Evolutionary conservation across 2,113 vertebrate species (phyloP).

Genomic region (Nothocercus nigrocapillus): DNA sequence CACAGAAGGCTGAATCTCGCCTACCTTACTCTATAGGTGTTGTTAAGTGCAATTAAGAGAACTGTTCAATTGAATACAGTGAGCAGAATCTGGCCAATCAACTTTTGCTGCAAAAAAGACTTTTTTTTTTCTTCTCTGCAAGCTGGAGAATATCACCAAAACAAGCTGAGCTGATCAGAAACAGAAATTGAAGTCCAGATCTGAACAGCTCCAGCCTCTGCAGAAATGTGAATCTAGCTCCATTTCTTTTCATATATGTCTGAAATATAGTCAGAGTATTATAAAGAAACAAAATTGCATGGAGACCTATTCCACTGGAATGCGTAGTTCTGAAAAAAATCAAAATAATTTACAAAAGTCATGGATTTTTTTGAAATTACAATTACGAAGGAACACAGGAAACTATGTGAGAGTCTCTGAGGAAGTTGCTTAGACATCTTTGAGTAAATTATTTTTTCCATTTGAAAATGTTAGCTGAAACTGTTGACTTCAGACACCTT

Average conservation of each 20-base stretch:
- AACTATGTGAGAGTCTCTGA: neutral
- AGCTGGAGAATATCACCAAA: neutral
- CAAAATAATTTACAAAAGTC: neutral
- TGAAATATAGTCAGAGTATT: neutral
- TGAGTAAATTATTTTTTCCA: neutral
- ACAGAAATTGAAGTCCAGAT: neutral
- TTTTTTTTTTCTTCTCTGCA: neutral
- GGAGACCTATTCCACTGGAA: neutral
- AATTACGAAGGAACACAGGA: neutral
- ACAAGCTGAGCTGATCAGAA: neutral
- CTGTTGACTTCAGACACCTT: neutral
- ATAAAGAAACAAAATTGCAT: neutral
- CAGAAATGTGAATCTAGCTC: neutral
- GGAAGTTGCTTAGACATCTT: neutral
- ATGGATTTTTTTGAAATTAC: neutral
- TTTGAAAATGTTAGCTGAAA: neutral
- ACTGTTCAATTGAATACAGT: neutral
- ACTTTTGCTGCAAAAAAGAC: neutral
- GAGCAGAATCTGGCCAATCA: neutral
- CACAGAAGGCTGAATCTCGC: neutral
- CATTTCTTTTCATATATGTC: neutral
- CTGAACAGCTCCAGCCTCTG: neutral
- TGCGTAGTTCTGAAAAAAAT: neutral
- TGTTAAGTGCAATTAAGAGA: neutral
- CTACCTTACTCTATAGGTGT: rapidly evolving